Conservation (phyloP, 2,888 invertebrate species). For the Nomada fucata region DNA sequence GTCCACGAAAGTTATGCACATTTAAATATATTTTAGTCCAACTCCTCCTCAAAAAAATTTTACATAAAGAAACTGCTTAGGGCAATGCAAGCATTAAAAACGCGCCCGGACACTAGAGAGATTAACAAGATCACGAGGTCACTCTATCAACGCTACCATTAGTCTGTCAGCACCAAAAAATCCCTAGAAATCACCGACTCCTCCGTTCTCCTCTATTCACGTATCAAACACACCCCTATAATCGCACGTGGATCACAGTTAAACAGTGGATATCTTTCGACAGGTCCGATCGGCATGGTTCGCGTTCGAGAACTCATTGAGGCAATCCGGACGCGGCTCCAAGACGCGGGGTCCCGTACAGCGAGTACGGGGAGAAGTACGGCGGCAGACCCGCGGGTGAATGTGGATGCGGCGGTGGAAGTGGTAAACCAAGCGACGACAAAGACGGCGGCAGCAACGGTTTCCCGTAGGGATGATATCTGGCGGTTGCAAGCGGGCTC, state of each 20-base stretch:
- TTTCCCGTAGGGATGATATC: slow-evolving; percentile 96
- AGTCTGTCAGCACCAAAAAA: too few relatives aligned
- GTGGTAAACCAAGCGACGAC: slow-evolving; percentile 87
- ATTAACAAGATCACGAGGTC: slow-evolving; percentile 28
- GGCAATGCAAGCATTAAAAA: too few relatives aligned
- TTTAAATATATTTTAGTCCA: too few relatives aligned
- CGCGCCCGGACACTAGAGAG: too few relatives aligned
- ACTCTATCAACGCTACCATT: slow-evolving; percentile 13
- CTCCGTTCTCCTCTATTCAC: background rate
- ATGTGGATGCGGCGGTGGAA: slow-evolving; percentile 87
- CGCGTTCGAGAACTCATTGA: slow-evolving; percentile 85
- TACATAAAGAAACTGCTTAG: too few relatives aligned
- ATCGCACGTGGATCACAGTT: slow-evolving; percentile 59
- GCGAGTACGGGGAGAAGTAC: slow-evolving; percentile 94
- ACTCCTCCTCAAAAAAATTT: too few relatives aligned
- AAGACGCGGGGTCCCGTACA: slow-evolving; percentile 92
- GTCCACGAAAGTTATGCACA: too few relatives aligned
- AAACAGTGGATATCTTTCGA: slow-evolving; percentile 40
- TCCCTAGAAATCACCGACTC: too few relatives aligned
- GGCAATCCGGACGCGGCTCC: slow-evolving; percentile 92
- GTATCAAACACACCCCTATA: slow-evolving; percentile 14
- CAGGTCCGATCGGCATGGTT: background rate
- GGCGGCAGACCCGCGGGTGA: slow-evolving; percentile 89
- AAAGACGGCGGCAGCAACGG: slow-evolving; percentile 88
- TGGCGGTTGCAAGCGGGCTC: slow-evolving; percentile 91